Evolutionary conservation across 2,888 invertebrate genomes (phyloP), one percentile per base, ranked within the genome.

Genomic region (Odontomyia ornata): DNA sequence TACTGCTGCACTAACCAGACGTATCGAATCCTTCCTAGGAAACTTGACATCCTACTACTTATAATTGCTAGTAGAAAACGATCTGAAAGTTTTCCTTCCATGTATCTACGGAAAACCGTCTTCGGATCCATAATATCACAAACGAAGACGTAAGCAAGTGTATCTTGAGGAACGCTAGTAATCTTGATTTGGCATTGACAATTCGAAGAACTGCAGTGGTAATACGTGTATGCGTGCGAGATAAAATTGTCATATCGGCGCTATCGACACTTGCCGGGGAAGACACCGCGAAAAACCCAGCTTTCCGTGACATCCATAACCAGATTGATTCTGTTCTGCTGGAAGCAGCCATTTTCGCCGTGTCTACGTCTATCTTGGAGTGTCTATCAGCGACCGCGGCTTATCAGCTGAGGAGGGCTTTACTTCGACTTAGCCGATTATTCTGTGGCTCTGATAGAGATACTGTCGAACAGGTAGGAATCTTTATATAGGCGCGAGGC

Each of bases 391-490:
- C 57, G 15, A 21, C 57, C 57, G 69, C 30, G 46, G 73, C 73
- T 73, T 73, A 73, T 73, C 73, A 73, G 73, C 60, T 43, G 73
- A 57, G 73, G 57, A 73, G 73, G 60, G 73, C 60, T 73, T 57
- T 73, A 18, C 43, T 73, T 46, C 46, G 56, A 72, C 73, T 73
- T 73, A 73, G 43, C 57, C 60, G 73, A 73, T 73, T 73, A 73
- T 57, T 73, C 73, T 57, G 73, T 5, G 57, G 36, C 73, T 73
- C 73, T 73, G 73, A 73, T 73, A 73, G 73, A 73, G 57, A 57
- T 57, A 73, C 73, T 73, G 73, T 57, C 73, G 73, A 73, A 60
- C 73, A 73, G 60, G 73, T 73, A 47, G 73, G 27, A 64, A 43
- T 64, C 65, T 46, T 76, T 76, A 76, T 76, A 76, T 76, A 76